phyloP scores from a whole-genome alignment of 2,113 vertebrate genomes.

The Antidorcas marsupialis region DNA sequence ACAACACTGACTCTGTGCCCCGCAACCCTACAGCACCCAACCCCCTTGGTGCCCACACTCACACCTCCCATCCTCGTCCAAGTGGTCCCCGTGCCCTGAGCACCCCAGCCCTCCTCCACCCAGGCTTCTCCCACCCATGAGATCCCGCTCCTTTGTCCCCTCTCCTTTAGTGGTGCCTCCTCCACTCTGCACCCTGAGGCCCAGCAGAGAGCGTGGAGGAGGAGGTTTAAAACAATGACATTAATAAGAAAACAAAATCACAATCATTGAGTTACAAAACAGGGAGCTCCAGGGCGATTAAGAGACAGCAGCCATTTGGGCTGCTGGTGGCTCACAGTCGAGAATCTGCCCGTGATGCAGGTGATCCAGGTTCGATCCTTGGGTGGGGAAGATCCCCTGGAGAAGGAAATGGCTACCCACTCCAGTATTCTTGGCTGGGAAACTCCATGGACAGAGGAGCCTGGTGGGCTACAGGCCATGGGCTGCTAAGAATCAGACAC shows the following conservation, averaged over 20 bases:
- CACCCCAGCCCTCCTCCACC: too few relatives aligned
- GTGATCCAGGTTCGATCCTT: neutral
- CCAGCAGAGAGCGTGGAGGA: neutral
- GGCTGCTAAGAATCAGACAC: neutral
- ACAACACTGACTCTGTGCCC: neutral
- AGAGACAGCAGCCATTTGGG: neutral
- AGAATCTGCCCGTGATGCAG: rapidly evolving
- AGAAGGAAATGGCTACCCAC: neutral
- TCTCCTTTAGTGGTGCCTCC: neutral
- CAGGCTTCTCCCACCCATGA: neutral
- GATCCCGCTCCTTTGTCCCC: rapidly evolving
- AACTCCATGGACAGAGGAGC: neutral
- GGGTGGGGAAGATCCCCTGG: neutral
- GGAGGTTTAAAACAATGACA: neutral
- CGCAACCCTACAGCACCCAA: rapidly evolving
- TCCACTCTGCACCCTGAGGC: neutral
- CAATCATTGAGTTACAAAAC: conserved; percentile 24
- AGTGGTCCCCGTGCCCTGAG: rapidly evolving
- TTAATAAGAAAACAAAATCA: conserved; percentile 51
- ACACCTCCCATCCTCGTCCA: neutral
- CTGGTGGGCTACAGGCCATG: neutral
- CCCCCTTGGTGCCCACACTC: too few relatives aligned
- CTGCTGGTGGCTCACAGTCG: neutral
- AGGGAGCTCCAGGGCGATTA: neutral
- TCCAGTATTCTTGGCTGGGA: neutral